Base-by-base conservation (phyloP, 2,888 invertebrate species). In the Apantesis nais region DNA sequence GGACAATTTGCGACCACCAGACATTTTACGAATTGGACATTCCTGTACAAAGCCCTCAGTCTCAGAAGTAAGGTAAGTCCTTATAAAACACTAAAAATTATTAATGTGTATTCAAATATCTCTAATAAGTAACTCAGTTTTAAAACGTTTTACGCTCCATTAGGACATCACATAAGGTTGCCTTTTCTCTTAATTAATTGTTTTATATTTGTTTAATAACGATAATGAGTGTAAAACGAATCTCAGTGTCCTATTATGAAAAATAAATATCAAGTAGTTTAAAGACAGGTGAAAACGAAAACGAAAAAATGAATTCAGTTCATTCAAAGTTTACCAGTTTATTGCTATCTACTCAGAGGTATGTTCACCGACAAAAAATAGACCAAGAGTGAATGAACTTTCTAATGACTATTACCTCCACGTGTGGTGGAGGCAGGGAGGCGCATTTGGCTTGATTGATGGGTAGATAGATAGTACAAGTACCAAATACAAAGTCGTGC, bases 371-470 rank as follows among this genome's bases (percentile, higher is more conserved):
- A 86, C 83, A 85, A 85, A 86, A 89, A 90, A 90, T 90, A 89
- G 88, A 89, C 77, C 86, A 87, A 85, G 81, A 83, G 93, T 90
- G 90, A 92, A 92, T 89, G 92, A 92, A 89, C 92, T 89, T 85
- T 84, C 85, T 74, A 83, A 86, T 85, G 83, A 86, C 88, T 85
- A 86, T 85, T 84, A 87, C 88, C 74, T 73, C 69, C 82, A 83
- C 78, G 85, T 83, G 83, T 80, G 83, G 79, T 84, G 82, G 68
- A 78, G 83, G 79, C 69, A 81, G 82, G 85, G 86, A 86, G 84
- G 83, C 82, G 82, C 25, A 55, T 78, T 78, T 74, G 74, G 74
- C 29, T 83, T 88, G 89, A 90, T 90, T 90, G 88, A 91, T 89
- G 87, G 85, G 83, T 83, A 55, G 68, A 71, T 71, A 71, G 66